phyloP scores from a whole-genome alignment of 2,888 invertebrate genomes.

The Dione vanillae region DNA sequence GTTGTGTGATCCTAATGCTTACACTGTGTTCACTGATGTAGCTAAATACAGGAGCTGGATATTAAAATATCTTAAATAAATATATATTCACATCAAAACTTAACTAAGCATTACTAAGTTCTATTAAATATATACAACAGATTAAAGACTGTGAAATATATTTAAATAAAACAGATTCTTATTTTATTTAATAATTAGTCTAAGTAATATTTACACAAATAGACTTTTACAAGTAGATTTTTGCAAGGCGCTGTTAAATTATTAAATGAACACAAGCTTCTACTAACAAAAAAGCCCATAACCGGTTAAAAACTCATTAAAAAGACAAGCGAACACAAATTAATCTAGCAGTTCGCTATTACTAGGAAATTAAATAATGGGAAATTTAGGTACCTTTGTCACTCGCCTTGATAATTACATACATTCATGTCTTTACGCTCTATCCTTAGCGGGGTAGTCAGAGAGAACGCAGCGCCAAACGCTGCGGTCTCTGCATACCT shows the following conservation, averaged over 20 bases:
- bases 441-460: no score
- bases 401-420: background rate
- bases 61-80: conserved; percentile 14
- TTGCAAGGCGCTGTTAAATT: no score
- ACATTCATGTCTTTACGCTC: no score
- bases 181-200: background rate
- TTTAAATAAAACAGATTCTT: background rate
- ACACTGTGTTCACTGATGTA: conserved; percentile 73
- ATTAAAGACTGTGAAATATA: no score
- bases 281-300: background rate
- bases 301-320: no score
- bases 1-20: conserved; percentile 71
- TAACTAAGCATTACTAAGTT: no score
- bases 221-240: background rate
- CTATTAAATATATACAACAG: no score
- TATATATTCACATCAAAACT: no score
- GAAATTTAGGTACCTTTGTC: background rate
- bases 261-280: background rate
- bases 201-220: background rate
- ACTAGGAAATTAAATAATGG: background rate
- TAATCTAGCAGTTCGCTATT: no score
- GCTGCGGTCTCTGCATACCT: no score
- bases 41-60: conserved; percentile 59
- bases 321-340: no score
- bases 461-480: no score